These are phyloP conservation scores for Herminia tarsipennalis DNA, from an alignment of 2,888 invertebrate genomes.

Conservation along the genomic window DNA sequence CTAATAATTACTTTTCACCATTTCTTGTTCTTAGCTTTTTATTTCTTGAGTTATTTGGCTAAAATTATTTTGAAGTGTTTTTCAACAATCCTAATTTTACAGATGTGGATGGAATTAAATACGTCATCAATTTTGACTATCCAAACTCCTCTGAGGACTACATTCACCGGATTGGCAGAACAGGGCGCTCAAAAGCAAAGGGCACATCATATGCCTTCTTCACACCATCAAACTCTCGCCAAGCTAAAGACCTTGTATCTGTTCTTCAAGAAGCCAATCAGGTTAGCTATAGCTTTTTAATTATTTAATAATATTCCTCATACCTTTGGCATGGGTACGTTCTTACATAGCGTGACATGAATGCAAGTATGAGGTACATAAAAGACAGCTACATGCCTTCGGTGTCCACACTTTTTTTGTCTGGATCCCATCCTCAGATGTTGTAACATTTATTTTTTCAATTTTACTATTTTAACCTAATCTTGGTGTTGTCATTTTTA, in stretches of 20 bases:
- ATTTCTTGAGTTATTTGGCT: slow-evolving; percentile 19
- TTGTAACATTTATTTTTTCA: slow-evolving; percentile 75
- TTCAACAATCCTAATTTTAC: too few species aligned
- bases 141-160: slow-evolving; percentile 98
- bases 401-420: slow-evolving; percentile 90
- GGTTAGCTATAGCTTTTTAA: slow-evolving; percentile 71
- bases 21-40: slow-evolving; percentile 21
- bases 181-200: slow-evolving; percentile 94
- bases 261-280: slow-evolving; percentile 96
- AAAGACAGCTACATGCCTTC: slow-evolving; percentile 90
- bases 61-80: too few species aligned
- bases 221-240: slow-evolving; percentile 94
- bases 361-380: slow-evolving; percentile 90
- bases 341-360: slow-evolving; percentile 88
- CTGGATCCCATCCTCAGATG: slow-evolving; percentile 92
- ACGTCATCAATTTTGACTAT: slow-evolving; percentile 98
- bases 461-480: neutral
- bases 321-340: slow-evolving; percentile 92
- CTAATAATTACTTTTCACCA: slow-evolving; percentile 18
- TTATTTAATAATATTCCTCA: slow-evolving; percentile 75
- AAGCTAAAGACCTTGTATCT: slow-evolving; percentile 95
- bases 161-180: slow-evolving; percentile 97
- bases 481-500: neutral
- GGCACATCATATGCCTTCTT: slow-evolving; percentile 98
- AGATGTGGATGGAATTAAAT: slow-evolving; percentile 99